Evolutionary conservation across 2,113 vertebrate genomes (phyloP).

Genomic region (Cebidichthys violaceus): DNA sequence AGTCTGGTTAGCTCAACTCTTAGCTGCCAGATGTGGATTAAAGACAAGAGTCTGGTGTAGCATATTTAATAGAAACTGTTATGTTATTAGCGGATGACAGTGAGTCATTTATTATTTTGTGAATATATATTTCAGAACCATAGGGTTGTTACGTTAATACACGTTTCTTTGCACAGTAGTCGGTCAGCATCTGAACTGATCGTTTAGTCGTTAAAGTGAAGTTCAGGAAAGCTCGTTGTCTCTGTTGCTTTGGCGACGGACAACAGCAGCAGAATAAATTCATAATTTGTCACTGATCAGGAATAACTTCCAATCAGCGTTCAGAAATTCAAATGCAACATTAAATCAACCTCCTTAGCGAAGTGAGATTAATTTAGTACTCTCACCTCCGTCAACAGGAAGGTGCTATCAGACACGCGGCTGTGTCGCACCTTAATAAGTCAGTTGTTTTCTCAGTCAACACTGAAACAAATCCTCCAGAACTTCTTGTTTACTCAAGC

Average conservation of each 20-base stretch:
- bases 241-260: not conserved
- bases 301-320: slow-evolving; percentile 21
- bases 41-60: not conserved
- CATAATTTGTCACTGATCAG: slow-evolving; percentile 14
- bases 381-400: slow-evolving; percentile 31
- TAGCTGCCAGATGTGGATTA: not conserved
- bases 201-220: not conserved
- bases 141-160: not conserved
- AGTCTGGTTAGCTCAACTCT: not conserved
- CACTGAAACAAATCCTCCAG: slow-evolving; percentile 8
- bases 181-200: not conserved
- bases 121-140: not conserved
- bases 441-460: slow-evolving; percentile 66
- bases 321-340: slow-evolving; percentile 30
- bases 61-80: not conserved
- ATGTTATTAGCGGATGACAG: not conserved
- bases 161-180: not conserved
- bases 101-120: not conserved
- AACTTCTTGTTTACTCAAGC: not conserved
- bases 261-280: slow-evolving; percentile 24
- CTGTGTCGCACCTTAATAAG: slow-evolving; percentile 58
- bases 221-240: not conserved
- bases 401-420: slow-evolving; percentile 40
- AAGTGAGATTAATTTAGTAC: slow-evolving; percentile 30
- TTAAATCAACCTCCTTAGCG: slow-evolving; percentile 41